Evolutionary conservation across 2,888 invertebrate species (phyloP), one percentile per base, ranked within the genome.

Genomic region (Watsonalla cultraria): DNA sequence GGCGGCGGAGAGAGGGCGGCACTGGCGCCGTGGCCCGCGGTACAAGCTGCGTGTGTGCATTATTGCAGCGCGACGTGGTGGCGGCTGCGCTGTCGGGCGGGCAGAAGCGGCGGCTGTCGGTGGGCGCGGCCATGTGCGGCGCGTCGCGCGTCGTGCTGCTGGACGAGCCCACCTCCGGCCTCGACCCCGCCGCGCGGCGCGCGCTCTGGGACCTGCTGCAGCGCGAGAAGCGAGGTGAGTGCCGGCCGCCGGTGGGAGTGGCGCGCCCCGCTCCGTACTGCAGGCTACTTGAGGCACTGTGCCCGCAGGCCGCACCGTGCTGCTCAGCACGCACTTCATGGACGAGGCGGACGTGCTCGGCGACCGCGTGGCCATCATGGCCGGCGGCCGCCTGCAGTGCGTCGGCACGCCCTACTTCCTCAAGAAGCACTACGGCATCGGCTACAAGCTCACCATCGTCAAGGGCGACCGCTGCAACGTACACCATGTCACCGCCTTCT

Each of bases 291-390:
- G 5, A 0, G 9, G 11, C 42, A 11, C 11, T 2, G 2, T 42
- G 8, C 9, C 34, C n/a, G 35, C 63, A 86, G 95, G 94, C 39
- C 92, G 96, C 8, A 96, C 97, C 0, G 93, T 97, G 73, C 88
- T 97, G 39, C 86, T 97, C 50, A 95, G 96, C 0, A 96, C 96
- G 0, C 96, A 97, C 82, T 96, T 96, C 78, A 97, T 97, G 97
- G 97, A 97, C 71, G 97, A 97, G 82, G 97, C 97, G 0, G 97
- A 97, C 80, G 90, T 96, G 5, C 84, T 97, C 0, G 97, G 96
- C 4, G 97, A 97, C 84, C 92, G 96, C 7, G 96, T 97, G 66
- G 97, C 96, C 7, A 97, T 97, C 50, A 96, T 97, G 95, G 93
- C 96, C 0, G 94, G 94, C 15, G 97, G 97, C 0, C 91, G 93